These are phyloP conservation scores for Chaunax sp. DNA, from an alignment of 2,797 vertebrate species.

Conservation along the genomic window DNA sequence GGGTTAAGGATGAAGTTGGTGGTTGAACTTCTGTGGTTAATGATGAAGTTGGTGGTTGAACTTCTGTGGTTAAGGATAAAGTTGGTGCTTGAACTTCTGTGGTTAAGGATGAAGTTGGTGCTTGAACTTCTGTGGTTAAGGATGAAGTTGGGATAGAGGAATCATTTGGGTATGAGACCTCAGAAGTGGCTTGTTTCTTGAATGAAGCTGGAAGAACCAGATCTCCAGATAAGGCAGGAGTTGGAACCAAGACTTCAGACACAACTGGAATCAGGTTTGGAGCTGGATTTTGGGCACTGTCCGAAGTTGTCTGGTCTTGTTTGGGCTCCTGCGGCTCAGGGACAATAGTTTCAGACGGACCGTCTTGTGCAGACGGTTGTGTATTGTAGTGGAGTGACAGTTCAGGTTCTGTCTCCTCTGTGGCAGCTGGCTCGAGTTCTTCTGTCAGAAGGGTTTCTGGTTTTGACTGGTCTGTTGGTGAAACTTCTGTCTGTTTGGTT, in stretches of 20 bases:
- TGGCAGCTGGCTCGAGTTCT: background rate
- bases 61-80: background rate
- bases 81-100: background rate
- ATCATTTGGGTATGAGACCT: constrained; percentile 9
- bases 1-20: constrained; percentile 5
- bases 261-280: background rate
- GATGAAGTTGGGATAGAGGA: background rate
- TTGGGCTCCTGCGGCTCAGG: constrained; percentile 8
- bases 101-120: no score
- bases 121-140: background rate
- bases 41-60: no score
- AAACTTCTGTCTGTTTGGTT: constrained; percentile 5
- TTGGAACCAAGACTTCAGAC: background rate
- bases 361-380: background rate
- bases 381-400: background rate
- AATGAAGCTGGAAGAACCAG: background rate
- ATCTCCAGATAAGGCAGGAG: constrained; percentile 7
- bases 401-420: constrained; percentile 7
- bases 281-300: constrained; percentile 4
- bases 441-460: constrained; percentile 5
- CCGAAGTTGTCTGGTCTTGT: constrained; percentile 9
- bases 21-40: background rate
- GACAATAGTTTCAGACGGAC: background rate
- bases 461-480: constrained; percentile 2
- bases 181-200: constrained; percentile 9